These are phyloP conservation scores for Chaetophractus vellerosus DNA, from an alignment of 2,797 vertebrate species.

Conservation along the genomic window DNA sequence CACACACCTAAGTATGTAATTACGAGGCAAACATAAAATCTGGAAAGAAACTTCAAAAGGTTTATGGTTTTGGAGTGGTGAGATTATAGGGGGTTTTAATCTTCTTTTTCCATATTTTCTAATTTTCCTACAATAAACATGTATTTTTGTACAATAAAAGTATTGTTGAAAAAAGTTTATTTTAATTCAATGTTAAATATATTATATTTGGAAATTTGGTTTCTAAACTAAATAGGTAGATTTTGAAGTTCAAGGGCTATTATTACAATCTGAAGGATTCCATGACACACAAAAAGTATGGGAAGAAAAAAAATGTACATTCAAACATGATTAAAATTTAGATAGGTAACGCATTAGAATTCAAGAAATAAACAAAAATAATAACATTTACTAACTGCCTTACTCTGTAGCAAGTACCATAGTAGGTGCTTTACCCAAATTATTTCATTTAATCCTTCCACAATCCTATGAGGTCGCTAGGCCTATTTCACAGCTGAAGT, in stretches of 20 bases:
- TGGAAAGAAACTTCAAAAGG: constrained; percentile 5
- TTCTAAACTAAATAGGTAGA: constrained; percentile 27
- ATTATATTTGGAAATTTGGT: constrained; percentile 46
- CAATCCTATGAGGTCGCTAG: background rate
- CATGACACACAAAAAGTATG: background rate
- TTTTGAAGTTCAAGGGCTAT: constrained; percentile 51
- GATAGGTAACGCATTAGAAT: background rate
- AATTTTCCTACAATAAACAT: background rate
- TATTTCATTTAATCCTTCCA: background rate
- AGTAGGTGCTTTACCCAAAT: background rate
- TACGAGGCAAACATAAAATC: background rate
- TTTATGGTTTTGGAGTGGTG: background rate
- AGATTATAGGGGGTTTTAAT: constrained; percentile 13
- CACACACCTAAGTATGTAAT: background rate
- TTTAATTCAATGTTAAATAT: constrained; percentile 6
- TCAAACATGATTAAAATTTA: constrained; percentile 50
- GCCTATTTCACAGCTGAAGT: background rate
- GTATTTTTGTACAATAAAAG: constrained; percentile 36
- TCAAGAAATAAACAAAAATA: background rate
- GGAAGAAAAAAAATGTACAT: background rate
- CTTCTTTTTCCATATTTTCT: constrained; percentile 13
- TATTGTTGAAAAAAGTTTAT: background rate
- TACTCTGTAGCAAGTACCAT: background rate
- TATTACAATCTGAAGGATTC: constrained; percentile 25
- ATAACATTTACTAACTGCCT: background rate